Percentiles rank a stretch among this genome's conserved stretches.
Evolutionary conservation across 1,140 invertebrate genomes (phyloP).

Genomic region (Drosophila aff.): DNA sequence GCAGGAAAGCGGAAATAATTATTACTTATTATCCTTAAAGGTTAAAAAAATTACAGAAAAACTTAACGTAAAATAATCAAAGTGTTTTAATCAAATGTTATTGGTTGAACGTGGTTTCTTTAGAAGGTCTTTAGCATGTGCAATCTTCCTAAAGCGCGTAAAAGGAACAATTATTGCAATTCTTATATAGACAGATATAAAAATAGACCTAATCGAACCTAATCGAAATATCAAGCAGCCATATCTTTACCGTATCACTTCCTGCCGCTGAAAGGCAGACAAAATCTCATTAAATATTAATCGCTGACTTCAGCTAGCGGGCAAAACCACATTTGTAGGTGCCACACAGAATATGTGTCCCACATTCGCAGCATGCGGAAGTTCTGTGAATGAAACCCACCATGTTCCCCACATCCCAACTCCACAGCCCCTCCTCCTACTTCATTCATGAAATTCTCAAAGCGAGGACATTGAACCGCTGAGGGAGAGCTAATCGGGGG

Average conservation of each 20-base stretch:
- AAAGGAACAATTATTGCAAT: neutral
- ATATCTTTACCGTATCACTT: constrained; percentile 17
- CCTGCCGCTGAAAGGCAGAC: constrained; percentile 35
- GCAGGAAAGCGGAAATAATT: too few species aligned
- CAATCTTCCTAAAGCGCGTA: too few species aligned
- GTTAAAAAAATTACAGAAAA: neutral
- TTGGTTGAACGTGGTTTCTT: neutral
- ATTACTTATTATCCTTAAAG: neutral
- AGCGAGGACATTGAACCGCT: constrained; percentile 74
- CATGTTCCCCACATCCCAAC: constrained; percentile 11
- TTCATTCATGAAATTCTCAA: constrained; percentile 73
- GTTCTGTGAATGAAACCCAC: constrained; percentile 61
- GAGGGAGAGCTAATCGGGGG: constrained; percentile 66
- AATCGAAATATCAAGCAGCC: neutral
- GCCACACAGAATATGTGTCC: constrained; percentile 49
- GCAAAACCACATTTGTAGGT: constrained; percentile 11
- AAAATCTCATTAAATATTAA: constrained; percentile 50
- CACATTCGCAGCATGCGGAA: constrained; percentile 68
- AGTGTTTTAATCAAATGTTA: too few species aligned
- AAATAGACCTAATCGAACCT: neutral
- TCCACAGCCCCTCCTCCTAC: constrained; percentile 21
- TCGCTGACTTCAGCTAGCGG: constrained; percentile 16
- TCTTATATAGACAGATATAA: neutral
- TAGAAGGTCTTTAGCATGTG: neutral
- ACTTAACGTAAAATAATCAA: neutral